A percentile compares a stretch with the other conserved stretches of the same genome.
These are phyloP conservation scores for Cheilosia urbana DNA, from an alignment of 2,888 invertebrate genomes.

Conservation along the genomic window DNA sequence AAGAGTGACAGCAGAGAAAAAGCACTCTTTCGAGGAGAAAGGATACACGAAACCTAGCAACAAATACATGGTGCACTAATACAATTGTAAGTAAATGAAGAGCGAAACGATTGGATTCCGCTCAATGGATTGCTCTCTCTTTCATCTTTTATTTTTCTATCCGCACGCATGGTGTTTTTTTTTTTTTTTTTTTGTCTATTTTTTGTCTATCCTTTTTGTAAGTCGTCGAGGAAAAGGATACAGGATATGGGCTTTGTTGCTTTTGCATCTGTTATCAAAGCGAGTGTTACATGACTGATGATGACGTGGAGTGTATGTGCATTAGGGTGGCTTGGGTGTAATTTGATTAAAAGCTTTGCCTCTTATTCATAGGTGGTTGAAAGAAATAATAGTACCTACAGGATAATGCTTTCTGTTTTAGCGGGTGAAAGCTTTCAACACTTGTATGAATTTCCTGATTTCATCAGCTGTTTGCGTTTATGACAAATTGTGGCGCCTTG, in stretches of 20 bases:
- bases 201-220: not conserved
- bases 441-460: slow-evolving; percentile 71
- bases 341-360: slow-evolving; percentile 71
- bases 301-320: slow-evolving; percentile 1
- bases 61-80: slow-evolving; percentile 47
- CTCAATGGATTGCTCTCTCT: slow-evolving; percentile 33
- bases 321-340: slow-evolving; percentile 43
- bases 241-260: slow-evolving; percentile 44
- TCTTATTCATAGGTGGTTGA: slow-evolving; percentile 7
- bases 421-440: slow-evolving; percentile 56
- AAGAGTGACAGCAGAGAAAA: slow-evolving; percentile 69
- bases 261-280: slow-evolving; percentile 41
- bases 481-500: slow-evolving; percentile 29
- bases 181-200: not conserved
- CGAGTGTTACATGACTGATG: slow-evolving; percentile 10
- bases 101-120: slow-evolving; percentile 44
- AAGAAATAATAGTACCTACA: slow-evolving; percentile 10
- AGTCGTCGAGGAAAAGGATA: slow-evolving; percentile 1
- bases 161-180: not conserved
- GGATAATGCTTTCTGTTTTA: slow-evolving; percentile 20
- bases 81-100: slow-evolving; percentile 49
- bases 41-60: slow-evolving; percentile 50
- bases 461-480: slow-evolving; percentile 62
- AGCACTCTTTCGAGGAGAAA: slow-evolving; percentile 47
- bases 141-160: slow-evolving; percentile 23